These are phyloP conservation scores for Myotis lucifugus DNA, from an alignment of 2,113 vertebrate genomes.

Conservation along the genomic window DNA sequence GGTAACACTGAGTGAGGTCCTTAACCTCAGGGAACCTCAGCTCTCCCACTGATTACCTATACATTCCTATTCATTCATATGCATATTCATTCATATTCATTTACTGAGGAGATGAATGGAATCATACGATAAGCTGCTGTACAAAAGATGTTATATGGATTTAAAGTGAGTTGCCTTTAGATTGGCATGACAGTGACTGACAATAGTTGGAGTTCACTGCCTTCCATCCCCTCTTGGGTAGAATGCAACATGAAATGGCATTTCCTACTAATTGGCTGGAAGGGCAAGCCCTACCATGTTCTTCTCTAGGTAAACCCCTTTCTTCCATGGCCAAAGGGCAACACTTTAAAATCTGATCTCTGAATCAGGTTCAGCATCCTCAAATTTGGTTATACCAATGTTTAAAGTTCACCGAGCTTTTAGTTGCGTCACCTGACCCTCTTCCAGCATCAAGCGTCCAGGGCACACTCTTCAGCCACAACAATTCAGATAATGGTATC, in stretches of 20 bases:
- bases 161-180: background rate
- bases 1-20: background rate
- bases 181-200: background rate
- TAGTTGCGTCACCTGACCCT: background rate
- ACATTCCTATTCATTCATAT: background rate
- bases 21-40: background rate
- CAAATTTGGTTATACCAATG: conserved; percentile 15
- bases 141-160: background rate
- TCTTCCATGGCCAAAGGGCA: background rate
- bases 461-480: background rate
- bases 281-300: background rate
- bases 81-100: background rate
- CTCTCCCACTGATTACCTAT: background rate
- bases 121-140: background rate
- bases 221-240: background rate
- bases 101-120: conserved; percentile 16
- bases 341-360: conserved; percentile 38
- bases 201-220: background rate
- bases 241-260: background rate
- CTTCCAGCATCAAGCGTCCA: background rate
- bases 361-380: conserved; percentile 24
- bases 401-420: conserved; percentile 34
- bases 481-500: background rate
- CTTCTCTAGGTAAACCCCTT: conserved; percentile 9
- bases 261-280: background rate